Evolutionary conservation across 1,140 invertebrate species (phyloP).

Genomic region (Listronotus bonariensis): DNA sequence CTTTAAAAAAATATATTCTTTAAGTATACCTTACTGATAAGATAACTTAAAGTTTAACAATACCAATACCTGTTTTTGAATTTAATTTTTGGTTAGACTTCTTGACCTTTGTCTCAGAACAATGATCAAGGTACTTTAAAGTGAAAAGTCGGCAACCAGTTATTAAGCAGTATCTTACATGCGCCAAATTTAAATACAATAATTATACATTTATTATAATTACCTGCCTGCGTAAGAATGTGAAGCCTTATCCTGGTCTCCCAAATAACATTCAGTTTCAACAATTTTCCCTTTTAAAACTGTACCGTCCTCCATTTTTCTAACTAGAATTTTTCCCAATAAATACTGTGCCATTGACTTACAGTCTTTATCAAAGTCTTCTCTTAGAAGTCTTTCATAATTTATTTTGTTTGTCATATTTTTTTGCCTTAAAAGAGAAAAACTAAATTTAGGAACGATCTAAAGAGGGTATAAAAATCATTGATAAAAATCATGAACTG

Average conservation of each 20-base stretch:
- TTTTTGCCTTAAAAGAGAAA: neutral
- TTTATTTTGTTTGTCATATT: neutral
- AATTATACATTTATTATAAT: neutral
- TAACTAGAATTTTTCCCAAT: conserved; percentile 69
- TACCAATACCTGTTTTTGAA: too few species aligned
- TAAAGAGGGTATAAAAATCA: too few species aligned
- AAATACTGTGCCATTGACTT: conserved; percentile 63
- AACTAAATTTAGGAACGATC: too few species aligned
- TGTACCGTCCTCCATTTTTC: conserved; percentile 60
- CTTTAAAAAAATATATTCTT: neutral
- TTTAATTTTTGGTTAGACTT: too few species aligned
- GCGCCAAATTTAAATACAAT: neutral
- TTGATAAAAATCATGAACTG: too few species aligned
- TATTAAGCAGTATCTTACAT: neutral
- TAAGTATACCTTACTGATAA: neutral
- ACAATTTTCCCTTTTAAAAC: conserved; percentile 71
- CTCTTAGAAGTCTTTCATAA: conserved; percentile 1
- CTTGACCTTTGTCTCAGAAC: too few species aligned
- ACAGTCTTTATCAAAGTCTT: conserved; percentile 47
- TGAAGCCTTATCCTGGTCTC: conserved; percentile 73
- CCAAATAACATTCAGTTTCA: conserved; percentile 80
- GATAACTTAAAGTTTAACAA: neutral
- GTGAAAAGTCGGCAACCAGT: too few species aligned
- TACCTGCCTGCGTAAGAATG: conserved; percentile 63
- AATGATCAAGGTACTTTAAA: too few species aligned